Conservation (phyloP, 2,113 vertebrate species). For the Propithecus coquereli region DNA sequence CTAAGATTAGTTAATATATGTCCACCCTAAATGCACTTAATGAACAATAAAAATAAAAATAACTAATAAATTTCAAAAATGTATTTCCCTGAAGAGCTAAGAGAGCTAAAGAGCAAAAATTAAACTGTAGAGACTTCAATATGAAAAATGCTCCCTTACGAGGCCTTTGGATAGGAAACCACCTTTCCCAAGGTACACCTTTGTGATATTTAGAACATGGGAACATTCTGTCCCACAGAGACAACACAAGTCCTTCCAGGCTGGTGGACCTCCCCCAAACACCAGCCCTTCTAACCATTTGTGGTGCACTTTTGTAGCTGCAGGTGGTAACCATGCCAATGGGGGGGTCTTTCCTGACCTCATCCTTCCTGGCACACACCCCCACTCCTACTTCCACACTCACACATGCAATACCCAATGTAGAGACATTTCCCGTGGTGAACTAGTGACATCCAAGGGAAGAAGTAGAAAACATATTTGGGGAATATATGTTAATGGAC, state of each 20-base stretch:
- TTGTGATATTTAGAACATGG: neutral
- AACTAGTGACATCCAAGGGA: neutral
- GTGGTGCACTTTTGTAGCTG: neutral
- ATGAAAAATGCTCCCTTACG: neutral
- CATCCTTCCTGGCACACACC: too few relatives aligned
- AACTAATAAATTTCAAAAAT: neutral
- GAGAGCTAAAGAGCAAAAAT: neutral
- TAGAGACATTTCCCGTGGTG: neutral
- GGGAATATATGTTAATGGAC: neutral
- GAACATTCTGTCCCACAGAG: neutral
- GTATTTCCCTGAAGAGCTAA: neutral
- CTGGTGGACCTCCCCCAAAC: neutral
- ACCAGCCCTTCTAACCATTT: neutral
- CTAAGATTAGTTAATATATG: neutral
- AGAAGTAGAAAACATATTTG: neutral
- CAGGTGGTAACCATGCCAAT: neutral
- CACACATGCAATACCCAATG: neutral
- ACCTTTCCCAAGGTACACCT: neutral
- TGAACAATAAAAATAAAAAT: slow-evolving; percentile 22
- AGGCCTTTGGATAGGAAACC: neutral
- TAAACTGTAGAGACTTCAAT: neutral
- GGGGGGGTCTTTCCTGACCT: neutral
- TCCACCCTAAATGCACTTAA: neutral
- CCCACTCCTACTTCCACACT: neutral
- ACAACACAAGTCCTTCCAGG: neutral